phyloP scores from a whole-genome alignment of 2,113 vertebrate genomes.

The Haemorhous mexicanus region DNA sequence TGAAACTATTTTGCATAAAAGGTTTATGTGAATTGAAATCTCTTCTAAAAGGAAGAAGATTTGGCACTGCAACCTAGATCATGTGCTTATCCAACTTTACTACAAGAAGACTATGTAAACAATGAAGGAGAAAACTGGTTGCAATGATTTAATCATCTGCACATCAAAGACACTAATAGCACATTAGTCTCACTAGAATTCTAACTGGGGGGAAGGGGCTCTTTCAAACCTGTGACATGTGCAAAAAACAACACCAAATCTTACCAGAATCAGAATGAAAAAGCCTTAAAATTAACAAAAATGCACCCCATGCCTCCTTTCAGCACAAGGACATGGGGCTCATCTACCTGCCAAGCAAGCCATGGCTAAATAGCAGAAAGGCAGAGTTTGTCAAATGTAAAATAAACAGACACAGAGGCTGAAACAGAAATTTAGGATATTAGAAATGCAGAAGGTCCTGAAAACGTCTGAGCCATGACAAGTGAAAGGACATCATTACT shows the following conservation, averaged over 20 bases:
- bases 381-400: neutral
- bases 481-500: neutral
- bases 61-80: neutral
- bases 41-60: neutral
- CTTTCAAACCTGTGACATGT: neutral
- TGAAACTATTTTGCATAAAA: neutral
- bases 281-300: neutral
- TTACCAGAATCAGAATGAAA: neutral
- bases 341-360: neutral
- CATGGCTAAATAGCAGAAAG: neutral
- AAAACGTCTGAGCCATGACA: neutral
- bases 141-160: neutral
- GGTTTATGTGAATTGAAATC: neutral
- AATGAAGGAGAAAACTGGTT: neutral
- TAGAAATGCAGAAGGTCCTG: neutral
- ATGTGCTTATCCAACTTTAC: neutral
- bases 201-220: accelerated
- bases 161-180: neutral
- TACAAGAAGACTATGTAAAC: neutral
- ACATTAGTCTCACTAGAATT: neutral
- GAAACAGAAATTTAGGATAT: neutral
- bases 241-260: neutral
- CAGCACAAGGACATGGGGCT: neutral
- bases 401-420: neutral
- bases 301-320: neutral